phyloP scores from a whole-genome alignment of 2,113 vertebrate species.

The Gallinago paraguaiae region DNA sequence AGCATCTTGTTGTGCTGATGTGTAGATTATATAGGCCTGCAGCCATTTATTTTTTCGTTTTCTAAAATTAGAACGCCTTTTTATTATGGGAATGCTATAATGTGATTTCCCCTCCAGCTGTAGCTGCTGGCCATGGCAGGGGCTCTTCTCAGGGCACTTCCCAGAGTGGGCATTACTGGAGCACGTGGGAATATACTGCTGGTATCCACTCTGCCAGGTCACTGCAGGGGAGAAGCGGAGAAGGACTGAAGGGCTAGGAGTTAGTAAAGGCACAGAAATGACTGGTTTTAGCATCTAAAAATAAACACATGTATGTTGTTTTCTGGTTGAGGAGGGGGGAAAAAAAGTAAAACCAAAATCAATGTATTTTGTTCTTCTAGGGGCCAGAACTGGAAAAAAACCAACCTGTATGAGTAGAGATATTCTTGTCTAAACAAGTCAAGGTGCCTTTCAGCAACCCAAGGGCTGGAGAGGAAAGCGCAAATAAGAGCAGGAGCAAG shows the following conservation, averaged over 20 bases:
- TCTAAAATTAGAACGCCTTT: slow-evolving; percentile 51
- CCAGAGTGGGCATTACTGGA: background rate
- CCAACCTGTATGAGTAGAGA: background rate
- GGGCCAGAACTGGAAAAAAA: background rate
- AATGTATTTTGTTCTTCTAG: background rate
- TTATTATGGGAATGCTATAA: background rate
- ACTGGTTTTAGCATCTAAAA: background rate
- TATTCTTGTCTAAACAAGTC: background rate
- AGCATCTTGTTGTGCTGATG: slow-evolving; percentile 87
- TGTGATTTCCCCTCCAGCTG: background rate
- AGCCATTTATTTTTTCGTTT: slow-evolving; percentile 52
- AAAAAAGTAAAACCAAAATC: background rate
- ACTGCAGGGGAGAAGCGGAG: background rate
- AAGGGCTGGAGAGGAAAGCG: background rate
- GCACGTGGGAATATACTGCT: background rate
- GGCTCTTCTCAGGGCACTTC: background rate
- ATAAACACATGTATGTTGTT: background rate
- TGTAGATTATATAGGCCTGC: slow-evolving; percentile 71
- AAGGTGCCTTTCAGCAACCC: background rate
- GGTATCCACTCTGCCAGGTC: background rate
- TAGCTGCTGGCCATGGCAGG: background rate
- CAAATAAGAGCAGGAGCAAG: background rate
- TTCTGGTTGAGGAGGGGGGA: background rate
- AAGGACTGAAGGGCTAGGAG: background rate
- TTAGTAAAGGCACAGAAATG: background rate